A percentile compares a stretch with the other conserved stretches of the same genome.
Evolutionary conservation across 2,113 vertebrate species (phyloP).

Genomic region (Patagioenas fasciata): DNA sequence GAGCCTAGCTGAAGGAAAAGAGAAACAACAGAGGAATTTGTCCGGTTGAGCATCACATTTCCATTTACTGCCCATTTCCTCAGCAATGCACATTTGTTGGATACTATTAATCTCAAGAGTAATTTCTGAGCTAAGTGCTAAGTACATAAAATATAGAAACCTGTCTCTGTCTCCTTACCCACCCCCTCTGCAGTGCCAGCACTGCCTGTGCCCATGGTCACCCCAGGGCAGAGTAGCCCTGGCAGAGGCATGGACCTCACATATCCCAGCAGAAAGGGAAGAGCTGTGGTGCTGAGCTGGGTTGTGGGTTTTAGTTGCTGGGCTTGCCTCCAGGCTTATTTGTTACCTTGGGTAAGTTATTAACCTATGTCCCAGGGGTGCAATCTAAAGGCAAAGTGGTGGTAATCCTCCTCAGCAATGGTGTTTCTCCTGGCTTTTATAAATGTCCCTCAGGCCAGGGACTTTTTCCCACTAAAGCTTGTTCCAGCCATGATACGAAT

Average conservation of each 20-base stretch:
- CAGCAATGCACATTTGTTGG: neutral
- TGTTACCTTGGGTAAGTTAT: neutral
- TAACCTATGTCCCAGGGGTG: neutral
- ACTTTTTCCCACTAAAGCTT: neutral
- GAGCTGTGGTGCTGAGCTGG: fast-evolving
- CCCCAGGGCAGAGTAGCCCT: neutral
- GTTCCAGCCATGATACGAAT: neutral
- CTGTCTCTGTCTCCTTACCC: neutral
- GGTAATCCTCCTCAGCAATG: neutral
- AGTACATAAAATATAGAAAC: neutral
- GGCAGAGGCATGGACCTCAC: neutral
- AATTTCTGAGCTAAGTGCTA: neutral
- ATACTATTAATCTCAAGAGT: neutral
- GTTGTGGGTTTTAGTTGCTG: neutral
- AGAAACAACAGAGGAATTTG: neutral
- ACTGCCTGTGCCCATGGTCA: neutral
- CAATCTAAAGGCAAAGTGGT: neutral
- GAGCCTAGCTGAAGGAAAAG: neutral
- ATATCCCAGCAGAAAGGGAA: neutral
- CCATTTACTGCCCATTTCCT: neutral
- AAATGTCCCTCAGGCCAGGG: neutral
- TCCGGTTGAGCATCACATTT: neutral
- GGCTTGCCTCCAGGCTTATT: neutral
- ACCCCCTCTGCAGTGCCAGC: neutral
- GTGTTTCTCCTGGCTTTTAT: neutral